Evolutionary conservation across 2,888 invertebrate species (phyloP).

Genomic region (Lasioglossum figueresi): DNA sequence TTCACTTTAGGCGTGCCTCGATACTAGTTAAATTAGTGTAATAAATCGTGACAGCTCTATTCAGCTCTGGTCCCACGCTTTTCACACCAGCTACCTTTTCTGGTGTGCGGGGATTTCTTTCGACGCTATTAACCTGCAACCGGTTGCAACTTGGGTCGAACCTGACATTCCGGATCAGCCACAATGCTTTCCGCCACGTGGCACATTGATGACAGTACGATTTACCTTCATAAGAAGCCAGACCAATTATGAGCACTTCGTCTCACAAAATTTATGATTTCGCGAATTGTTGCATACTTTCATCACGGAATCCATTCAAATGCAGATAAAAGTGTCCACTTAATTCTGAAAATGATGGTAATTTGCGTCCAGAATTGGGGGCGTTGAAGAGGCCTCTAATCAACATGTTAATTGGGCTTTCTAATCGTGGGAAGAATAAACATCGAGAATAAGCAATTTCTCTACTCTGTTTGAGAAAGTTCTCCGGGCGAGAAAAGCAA

Average conservation of each 20-base stretch:
- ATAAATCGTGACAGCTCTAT: background rate
- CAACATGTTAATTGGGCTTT: conserved; percentile 11
- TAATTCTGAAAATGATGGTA: background rate
- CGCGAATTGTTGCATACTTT: background rate
- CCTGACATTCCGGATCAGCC: conserved; percentile 38
- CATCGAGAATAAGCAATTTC: background rate
- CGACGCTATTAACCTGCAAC: conserved; percentile 18
- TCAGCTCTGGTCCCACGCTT: background rate
- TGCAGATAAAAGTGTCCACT: background rate
- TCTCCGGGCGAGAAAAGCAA: background rate
- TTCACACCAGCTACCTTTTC: background rate
- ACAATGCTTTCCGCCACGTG: conserved; percentile 1
- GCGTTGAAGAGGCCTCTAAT: background rate
- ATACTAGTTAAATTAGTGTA: background rate
- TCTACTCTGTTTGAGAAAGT: background rate
- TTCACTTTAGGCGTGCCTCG: background rate
- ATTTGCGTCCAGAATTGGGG: background rate
- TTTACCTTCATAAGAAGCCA: background rate
- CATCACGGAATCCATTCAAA: background rate
- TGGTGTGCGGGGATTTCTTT: background rate
- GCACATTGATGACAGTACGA: background rate
- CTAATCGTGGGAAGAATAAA: background rate
- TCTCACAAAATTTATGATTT: background rate
- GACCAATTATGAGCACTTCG: background rate
- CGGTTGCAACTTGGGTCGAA: conserved; percentile 28